Evolutionary conservation across 2,888 invertebrate genomes (phyloP), one percentile per base, ranked within the genome.

Genomic region (Heliconius charithonia): DNA sequence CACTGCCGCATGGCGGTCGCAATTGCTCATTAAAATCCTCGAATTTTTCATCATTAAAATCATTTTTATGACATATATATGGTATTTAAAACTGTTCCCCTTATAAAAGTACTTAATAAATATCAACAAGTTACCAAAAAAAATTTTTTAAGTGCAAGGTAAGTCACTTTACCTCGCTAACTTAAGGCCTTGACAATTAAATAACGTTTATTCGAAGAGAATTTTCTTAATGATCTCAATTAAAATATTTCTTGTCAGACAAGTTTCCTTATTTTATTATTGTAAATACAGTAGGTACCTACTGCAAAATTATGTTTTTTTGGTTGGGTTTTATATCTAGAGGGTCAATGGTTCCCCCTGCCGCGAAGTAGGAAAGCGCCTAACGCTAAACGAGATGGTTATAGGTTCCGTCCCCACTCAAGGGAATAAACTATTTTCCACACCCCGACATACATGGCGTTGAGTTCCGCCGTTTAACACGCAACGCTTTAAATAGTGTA

Each of bases 181-280:
- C 69, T 41, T 51, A 22, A 29, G 56, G n/a, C 69, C 76, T 76
- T 69, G 37, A 62, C 41, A 41, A 69, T 75, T 45, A 27, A 69
- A 22, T 62, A 62, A 37, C n/a, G 22, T 32, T 69, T 45, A 41
- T 69, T 27, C 69, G 69, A 76, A 27, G 41, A 41, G 22, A 62
- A 69, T 29, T 22, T 22, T 63, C 22, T 19, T 32, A 71, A 63
- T 71, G 51, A 69, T 19, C 25, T 37, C 69, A 63, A 71, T 76
- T 71, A 45, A 45, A 76, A n/a, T 63, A 45, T 76, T 29, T 71
- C 22, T 69, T 59, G 9, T 25, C n/a, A 25, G 22, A 22, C 66
- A 16, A 45, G 76, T 70, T 76, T 76, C 62, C 69, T 76, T 59
- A 51, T 27, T 45, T 70, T 27, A 51, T 27, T 51, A 25, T 41